These are phyloP conservation scores for Camelus dromedarius DNA, from an alignment of 2,113 vertebrate genomes.

Conservation along the genomic window DNA sequence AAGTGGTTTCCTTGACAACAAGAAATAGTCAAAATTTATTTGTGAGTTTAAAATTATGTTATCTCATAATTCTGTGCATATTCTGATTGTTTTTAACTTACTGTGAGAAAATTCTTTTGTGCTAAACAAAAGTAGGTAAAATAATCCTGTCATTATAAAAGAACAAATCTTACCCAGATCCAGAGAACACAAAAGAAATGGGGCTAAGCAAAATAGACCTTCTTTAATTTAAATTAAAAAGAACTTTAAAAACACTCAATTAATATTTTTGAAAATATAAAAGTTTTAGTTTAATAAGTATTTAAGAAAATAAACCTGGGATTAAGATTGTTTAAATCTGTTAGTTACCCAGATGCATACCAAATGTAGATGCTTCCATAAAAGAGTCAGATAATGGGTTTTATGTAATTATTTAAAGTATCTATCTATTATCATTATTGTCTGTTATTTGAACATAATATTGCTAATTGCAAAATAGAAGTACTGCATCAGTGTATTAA, in stretches of 20 bases:
- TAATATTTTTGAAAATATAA: constrained; percentile 8
- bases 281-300: background rate
- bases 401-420: constrained; percentile 33
- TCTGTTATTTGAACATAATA: background rate
- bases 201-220: background rate
- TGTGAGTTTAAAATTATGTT: constrained; percentile 62
- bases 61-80: constrained; percentile 20
- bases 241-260: background rate
- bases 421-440: background rate
- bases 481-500: background rate
- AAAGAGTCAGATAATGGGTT: background rate
- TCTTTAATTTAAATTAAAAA: constrained; percentile 34
- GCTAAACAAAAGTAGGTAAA: background rate
- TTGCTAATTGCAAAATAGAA: background rate
- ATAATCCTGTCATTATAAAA: background rate
- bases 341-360: background rate
- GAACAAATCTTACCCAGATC: background rate
- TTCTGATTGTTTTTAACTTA: constrained; percentile 42
- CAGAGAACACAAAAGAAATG: background rate
- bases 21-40: constrained; percentile 56
- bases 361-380: background rate
- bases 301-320: background rate
- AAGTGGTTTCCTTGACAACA: constrained; percentile 47
- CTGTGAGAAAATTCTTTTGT: constrained; percentile 1
- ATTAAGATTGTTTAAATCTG: background rate